phyloP scores from a whole-genome alignment of 2,113 vertebrate genomes.

The Pagrus major region DNA sequence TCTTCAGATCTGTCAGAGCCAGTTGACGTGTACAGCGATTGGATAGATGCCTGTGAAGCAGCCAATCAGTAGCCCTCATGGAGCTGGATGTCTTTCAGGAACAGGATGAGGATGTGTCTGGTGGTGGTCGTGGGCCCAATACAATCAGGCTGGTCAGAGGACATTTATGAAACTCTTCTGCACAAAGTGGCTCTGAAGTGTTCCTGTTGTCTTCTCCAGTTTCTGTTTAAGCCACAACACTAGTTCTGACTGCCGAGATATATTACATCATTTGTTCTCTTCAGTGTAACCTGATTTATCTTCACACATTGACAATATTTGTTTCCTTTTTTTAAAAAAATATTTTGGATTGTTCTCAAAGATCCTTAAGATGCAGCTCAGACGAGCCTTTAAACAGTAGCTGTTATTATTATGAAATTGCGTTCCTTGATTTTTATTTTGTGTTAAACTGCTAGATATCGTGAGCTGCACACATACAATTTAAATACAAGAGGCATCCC shows the following conservation, averaged over 20 bases:
- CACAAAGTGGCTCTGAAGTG: not conserved
- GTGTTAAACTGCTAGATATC: not conserved
- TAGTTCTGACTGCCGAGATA: not conserved
- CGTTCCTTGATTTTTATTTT: slow-evolving; percentile 9
- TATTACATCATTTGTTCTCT: slow-evolving; percentile 1
- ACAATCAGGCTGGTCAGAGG: slow-evolving; percentile 6
- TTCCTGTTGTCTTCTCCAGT: not conserved
- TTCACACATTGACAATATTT: slow-evolving; percentile 7
- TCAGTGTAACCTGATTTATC: slow-evolving; percentile 9
- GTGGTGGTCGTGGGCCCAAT: not conserved
- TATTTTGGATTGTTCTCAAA: not conserved
- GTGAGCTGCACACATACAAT: not conserved
- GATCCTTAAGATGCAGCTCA: not conserved
- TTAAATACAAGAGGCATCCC: not conserved
- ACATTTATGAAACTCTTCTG: not conserved
- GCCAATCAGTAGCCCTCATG: slow-evolving; percentile 90
- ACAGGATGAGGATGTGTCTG: not conserved
- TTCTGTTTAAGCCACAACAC: slow-evolving; percentile 13
- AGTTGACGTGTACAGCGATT: slow-evolving; percentile 96
- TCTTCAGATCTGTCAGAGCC: slow-evolving; percentile 92
- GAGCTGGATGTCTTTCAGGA: slow-evolving; percentile 22
- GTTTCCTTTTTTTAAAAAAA: not conserved
- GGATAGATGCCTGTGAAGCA: slow-evolving; percentile 96
- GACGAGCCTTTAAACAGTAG: not conserved
- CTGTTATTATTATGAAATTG: not conserved